These are phyloP conservation scores for Sciurus niger DNA, from an alignment of 2,113 vertebrate genomes.

Conservation along the genomic window DNA sequence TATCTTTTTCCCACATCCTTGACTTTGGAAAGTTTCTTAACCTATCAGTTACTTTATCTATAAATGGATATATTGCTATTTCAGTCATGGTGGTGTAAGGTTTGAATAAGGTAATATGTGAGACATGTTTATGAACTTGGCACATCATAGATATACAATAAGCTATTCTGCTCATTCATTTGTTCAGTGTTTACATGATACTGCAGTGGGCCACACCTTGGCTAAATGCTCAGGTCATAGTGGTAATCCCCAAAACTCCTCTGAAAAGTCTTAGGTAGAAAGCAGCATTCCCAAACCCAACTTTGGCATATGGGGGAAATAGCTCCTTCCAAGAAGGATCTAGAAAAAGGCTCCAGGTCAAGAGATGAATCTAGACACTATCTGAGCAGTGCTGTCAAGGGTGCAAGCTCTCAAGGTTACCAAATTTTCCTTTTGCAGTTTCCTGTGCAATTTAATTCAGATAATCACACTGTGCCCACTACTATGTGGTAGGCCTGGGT, in stretches of 20 bases:
- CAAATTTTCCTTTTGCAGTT: neutral
- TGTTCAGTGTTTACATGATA: neutral
- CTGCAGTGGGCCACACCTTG: neutral
- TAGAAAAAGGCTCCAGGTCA: neutral
- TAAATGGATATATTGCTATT: conserved; percentile 28
- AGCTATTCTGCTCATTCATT: neutral
- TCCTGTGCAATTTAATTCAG: conserved; percentile 1
- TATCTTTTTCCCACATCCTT: too few relatives aligned
- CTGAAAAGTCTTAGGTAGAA: neutral
- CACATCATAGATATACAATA: neutral
- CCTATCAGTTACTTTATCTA: neutral
- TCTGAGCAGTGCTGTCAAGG: neutral
- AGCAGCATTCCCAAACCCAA: neutral
- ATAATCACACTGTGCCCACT: neutral
- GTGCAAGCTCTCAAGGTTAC: neutral
- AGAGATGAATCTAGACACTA: neutral
- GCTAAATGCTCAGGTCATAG: neutral
- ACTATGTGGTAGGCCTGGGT: neutral
- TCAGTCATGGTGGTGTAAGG: neutral
- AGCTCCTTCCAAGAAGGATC: neutral
- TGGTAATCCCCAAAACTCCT: neutral
- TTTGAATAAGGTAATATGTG: neutral
- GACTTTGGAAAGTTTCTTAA: neutral
- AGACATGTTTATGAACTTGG: neutral
- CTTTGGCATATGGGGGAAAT: neutral